These are phyloP conservation scores for Meloidogyne exigua DNA, from an alignment of 1,140 invertebrate species.

Conservation along the genomic window DNA sequence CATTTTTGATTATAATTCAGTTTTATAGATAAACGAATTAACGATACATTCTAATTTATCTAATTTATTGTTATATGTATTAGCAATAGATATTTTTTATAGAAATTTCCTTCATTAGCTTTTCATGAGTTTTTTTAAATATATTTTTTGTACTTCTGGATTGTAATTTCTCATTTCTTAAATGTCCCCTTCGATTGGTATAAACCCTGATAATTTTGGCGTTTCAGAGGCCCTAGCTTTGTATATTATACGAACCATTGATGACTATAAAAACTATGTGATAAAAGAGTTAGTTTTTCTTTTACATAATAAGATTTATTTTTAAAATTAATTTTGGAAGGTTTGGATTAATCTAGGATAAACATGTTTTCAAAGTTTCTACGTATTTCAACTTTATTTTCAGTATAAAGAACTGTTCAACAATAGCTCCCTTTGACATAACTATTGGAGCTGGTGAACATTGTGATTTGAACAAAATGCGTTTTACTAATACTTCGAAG, in stretches of 20 bases:
- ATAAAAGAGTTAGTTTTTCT: conserved; percentile 6
- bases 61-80: conserved; percentile 7
- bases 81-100: background rate
- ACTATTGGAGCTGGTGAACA: conserved; percentile 14
- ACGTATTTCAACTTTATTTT: background rate
- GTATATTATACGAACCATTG: conserved; percentile 16
- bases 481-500: background rate
- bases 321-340: too few relatives aligned
- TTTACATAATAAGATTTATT: too few relatives aligned
- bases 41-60: background rate
- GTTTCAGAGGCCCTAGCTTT: conserved; percentile 29
- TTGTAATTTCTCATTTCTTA: background rate
- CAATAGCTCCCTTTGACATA: conserved; percentile 10
- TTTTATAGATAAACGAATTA: background rate
- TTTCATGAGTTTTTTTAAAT: background rate
- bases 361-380: too few relatives aligned
- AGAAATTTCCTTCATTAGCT: background rate
- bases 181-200: conserved; percentile 17
- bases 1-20: background rate
- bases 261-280: conserved; percentile 2
- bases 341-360: too few relatives aligned
- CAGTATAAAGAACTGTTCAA: conserved; percentile 1
- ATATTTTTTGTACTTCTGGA: background rate
- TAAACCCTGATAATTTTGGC: conserved; percentile 23
- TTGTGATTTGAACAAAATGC: conserved; percentile 7